These are phyloP conservation scores for Monochamus alternatus DNA, from an alignment of 2,888 invertebrate species.

Conservation along the genomic window DNA sequence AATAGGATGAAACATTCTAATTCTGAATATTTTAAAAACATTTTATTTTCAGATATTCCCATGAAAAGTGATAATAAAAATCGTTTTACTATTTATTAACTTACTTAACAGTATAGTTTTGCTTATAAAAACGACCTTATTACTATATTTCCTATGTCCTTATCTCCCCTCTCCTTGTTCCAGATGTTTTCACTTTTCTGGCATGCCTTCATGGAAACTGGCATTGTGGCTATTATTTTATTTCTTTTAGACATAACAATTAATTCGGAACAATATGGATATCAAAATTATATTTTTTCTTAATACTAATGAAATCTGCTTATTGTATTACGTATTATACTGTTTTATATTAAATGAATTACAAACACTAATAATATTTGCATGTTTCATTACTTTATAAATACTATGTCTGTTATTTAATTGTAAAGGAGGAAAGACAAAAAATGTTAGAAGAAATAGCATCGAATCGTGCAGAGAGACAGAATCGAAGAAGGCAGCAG, in stretches of 20 bases:
- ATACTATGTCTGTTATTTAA: constrained; percentile 30
- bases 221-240: constrained; percentile 61
- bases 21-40: too few relatives aligned
- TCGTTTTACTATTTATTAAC: too few relatives aligned
- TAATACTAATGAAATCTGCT: constrained; percentile 24
- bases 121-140: too few relatives aligned
- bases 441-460: constrained; percentile 84
- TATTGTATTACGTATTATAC: constrained; percentile 12
- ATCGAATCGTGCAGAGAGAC: constrained; percentile 78
- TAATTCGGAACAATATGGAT: constrained; percentile 69
- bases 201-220: constrained; percentile 60
- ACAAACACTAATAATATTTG: constrained; percentile 1
- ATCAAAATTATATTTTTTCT: constrained; percentile 51
- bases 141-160: background rate
- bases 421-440: constrained; percentile 80
- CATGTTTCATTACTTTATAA: constrained; percentile 10
- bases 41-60: too few relatives aligned
- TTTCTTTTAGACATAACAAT: constrained; percentile 66
- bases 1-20: too few relatives aligned
- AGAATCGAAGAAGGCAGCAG: constrained; percentile 77
- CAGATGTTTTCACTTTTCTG: constrained; percentile 61
- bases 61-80: too few relatives aligned
- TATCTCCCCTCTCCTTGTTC: constrained; percentile 50
- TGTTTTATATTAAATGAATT: constrained; percentile 13
- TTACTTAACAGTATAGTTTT: too few relatives aligned